Base-by-base conservation (phyloP, 1,140 invertebrate genomes). In the Asobara japonica region DNA sequence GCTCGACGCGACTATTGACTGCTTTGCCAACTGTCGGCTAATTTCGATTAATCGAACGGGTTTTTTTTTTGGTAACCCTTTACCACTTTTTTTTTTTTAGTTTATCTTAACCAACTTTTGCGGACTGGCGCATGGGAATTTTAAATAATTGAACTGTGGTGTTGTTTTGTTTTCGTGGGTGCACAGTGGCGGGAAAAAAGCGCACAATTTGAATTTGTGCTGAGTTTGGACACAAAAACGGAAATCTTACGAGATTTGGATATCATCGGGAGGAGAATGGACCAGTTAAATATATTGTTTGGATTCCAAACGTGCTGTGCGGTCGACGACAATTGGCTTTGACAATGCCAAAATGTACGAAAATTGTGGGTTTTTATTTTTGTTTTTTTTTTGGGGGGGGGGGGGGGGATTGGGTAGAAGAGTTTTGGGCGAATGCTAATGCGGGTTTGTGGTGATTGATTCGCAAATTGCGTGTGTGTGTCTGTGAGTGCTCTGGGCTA, bases 21-120 rank as follows among this genome's bases (percentile, higher is more conserved):
- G 60, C 29, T 62, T 62, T 62, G 60, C 60, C 60, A 62, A 62
- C 60, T 62, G 60, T 62, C 60, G 60, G 60, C 60, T 62, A 62
- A 62, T 30, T 11, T n/a, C 22, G 51, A 51, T 25, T 29, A 25
- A 60, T 25, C 27, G 13, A 10, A 62, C 25, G 22, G 29, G 13
- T 62, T 3, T 11, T 62, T 62, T 4, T 56, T 27, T 3, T 56
- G 2, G 11, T n/a, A 3, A 3, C 18, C 10, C n/a, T 31, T 31
- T 62, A 56, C 4, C 18, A 10, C 5, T 27, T 25, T 56, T 56
- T 56, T 20, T 4, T 25, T 56, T 20, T 56, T 56, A 1, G 4
- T 56, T 56, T 20, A 4, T 56, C 4, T 4, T 4, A 56, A 33
- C 41, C 3, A 16, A 62, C 6, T 31, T 62, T n/a, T n/a, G n/a